These are phyloP conservation scores for Euthynnus affinis DNA, from an alignment of 2,797 vertebrate species.

Conservation along the genomic window DNA sequence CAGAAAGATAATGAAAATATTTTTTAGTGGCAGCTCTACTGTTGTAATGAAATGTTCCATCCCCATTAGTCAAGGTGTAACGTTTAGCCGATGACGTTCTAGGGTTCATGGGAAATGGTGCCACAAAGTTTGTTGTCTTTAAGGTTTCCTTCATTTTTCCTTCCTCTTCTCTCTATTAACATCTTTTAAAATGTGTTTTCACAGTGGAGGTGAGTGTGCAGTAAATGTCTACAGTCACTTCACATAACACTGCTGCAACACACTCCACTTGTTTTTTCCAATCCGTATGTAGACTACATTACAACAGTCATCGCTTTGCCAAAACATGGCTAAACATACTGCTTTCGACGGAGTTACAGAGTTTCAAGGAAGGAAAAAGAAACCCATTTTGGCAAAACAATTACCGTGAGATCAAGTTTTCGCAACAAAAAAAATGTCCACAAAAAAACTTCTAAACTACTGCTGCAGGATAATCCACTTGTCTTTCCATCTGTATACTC, in stretches of 20 bases:
- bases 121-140: no score
- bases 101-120: no score
- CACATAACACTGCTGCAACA: background rate
- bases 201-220: background rate
- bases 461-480: background rate
- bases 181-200: background rate
- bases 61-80: no score
- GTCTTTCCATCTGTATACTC: background rate
- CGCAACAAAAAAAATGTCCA: constrained; percentile 6
- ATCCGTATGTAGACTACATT: background rate
- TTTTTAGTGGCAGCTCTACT: no score
- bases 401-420: background rate
- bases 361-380: background rate
- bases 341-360: background rate
- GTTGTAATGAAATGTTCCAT: no score
- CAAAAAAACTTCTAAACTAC: background rate
- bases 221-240: background rate
- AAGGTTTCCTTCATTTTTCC: no score
- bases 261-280: background rate
- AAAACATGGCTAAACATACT: no score
- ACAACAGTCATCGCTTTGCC: background rate
- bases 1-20: no score
- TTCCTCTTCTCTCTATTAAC: no score
- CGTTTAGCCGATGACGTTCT: no score
- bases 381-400: background rate